Conservation (phyloP, 2,113 vertebrate species). For the Merops nubicus region DNA sequence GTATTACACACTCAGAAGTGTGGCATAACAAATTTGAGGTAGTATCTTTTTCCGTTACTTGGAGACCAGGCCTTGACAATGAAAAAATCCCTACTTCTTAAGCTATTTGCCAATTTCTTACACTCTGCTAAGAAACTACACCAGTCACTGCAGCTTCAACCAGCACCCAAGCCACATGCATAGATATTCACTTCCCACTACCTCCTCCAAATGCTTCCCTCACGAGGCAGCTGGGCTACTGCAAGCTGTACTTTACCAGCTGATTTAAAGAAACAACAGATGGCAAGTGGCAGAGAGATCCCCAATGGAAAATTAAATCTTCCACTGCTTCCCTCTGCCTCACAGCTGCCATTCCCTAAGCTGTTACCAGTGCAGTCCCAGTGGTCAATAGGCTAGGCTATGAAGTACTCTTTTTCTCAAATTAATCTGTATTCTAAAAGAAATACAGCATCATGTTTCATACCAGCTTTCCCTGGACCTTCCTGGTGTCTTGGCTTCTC, state of each 20-base stretch:
- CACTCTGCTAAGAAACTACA: not conserved
- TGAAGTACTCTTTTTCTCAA: not conserved
- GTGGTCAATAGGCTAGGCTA: not conserved
- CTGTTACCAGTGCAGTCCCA: not conserved
- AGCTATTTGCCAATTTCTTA: not conserved
- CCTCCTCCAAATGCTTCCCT: not conserved
- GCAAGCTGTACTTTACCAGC: not conserved
- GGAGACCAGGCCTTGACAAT: not conserved
- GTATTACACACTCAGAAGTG: not conserved
- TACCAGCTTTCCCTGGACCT: not conserved
- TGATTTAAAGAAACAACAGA: not conserved
- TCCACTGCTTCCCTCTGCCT: not conserved
- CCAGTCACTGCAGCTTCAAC: not conserved
- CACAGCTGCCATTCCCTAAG: not conserved
- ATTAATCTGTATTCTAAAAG: not conserved
- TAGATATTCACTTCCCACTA: not conserved
- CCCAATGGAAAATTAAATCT: not conserved
- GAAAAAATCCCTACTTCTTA: not conserved
- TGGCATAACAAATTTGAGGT: not conserved
- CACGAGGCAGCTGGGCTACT: not conserved
- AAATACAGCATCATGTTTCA: not conserved
- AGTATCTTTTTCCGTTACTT: not conserved
- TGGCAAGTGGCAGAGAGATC: not conserved
- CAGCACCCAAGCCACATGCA: not conserved
- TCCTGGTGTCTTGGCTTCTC: not conserved